Evolutionary conservation across 1,140 invertebrate genomes (phyloP).

Genomic region (Aphaenogaster rudis): DNA sequence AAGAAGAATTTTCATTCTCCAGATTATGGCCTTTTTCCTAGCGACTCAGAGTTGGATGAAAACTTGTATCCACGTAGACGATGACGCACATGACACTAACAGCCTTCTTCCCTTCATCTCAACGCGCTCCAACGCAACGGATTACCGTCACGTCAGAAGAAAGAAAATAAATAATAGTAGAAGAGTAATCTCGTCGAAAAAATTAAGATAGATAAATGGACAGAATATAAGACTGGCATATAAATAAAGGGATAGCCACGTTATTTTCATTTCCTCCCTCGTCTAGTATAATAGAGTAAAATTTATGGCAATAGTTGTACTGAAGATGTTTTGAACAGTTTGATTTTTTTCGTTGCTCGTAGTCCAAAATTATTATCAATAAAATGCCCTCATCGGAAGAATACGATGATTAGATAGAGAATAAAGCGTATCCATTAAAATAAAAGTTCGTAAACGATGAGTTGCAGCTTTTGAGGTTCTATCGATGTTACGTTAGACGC

Average conservation of each 20-base stretch:
- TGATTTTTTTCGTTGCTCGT: neutral
- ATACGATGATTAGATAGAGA: neutral
- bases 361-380: neutral
- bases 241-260: conserved; percentile 8
- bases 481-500: neutral
- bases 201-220: conserved; percentile 49
- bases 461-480: conserved; percentile 36
- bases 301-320: neutral
- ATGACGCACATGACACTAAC: conserved; percentile 73
- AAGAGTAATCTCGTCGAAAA: conserved; percentile 39
- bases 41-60: conserved; percentile 28
- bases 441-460: conserved; percentile 3
- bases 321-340: neutral
- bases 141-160: conserved; percentile 31
- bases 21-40: conserved; percentile 46
- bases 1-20: conserved; percentile 43
- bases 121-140: conserved; percentile 34
- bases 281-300: neutral
- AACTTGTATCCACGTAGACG: conserved; percentile 57
- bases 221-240: conserved; percentile 13
- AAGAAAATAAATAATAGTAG: conserved; percentile 47
- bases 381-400: neutral
- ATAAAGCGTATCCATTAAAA: neutral
- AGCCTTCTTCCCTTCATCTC: conserved; percentile 64
- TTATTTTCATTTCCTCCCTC: conserved; percentile 6